phyloP scores from a whole-genome alignment of 2,113 vertebrate genomes.

The Platycercus adscitus region DNA sequence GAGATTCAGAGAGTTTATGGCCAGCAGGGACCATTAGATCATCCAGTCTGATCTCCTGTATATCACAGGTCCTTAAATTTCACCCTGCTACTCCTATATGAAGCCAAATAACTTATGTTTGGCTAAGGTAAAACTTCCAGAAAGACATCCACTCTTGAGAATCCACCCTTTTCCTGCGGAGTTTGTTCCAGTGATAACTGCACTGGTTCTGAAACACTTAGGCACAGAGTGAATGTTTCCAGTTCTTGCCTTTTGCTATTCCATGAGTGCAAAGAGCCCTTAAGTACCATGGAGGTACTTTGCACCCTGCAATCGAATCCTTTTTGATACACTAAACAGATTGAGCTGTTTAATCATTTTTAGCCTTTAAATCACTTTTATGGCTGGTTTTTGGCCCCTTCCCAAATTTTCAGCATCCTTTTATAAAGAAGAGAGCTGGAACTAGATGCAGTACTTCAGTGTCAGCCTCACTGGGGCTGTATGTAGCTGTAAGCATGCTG shows the following conservation, averaged over 20 bases:
- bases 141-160: slow-evolving; percentile 43
- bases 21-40: slow-evolving; percentile 68
- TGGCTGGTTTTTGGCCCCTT: background rate
- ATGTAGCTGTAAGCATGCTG: background rate
- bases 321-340: slow-evolving; percentile 20
- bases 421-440: background rate
- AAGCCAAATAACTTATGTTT: slow-evolving; percentile 60
- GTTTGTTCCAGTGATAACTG: slow-evolving; percentile 15
- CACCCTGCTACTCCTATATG: slow-evolving; percentile 32
- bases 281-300: background rate
- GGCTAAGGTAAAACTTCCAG: slow-evolving; percentile 52
- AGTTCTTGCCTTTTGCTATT: background rate
- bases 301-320: background rate
- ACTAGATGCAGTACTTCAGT: background rate
- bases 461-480: background rate
- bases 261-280: background rate
- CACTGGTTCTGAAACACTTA: background rate
- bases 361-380: slow-evolving; percentile 31
- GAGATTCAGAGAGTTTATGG: slow-evolving; percentile 53
- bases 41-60: slow-evolving; percentile 65
- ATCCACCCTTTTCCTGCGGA: slow-evolving; percentile 59
- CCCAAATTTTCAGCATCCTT: slow-evolving; percentile 36
- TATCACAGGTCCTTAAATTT: slow-evolving; percentile 69
- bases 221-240: background rate
- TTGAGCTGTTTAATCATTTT: slow-evolving; percentile 1